Evolutionary conservation across 2,113 vertebrate species (phyloP).

Genomic region (Theristicus caerulescens): DNA sequence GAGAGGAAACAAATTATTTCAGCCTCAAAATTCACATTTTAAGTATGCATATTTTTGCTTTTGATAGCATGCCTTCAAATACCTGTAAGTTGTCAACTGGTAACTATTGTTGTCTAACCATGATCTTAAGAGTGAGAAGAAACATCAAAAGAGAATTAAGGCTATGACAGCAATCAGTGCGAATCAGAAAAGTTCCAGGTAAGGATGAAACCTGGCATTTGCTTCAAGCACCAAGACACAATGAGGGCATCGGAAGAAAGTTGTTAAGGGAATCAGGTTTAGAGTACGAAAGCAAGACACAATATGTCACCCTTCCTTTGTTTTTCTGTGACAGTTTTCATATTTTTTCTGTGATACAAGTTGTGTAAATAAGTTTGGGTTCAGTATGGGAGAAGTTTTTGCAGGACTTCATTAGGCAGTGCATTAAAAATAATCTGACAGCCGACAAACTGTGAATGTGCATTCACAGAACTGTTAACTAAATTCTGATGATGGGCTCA

Average conservation of each 20-base stretch:
- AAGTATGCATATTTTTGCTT: background rate
- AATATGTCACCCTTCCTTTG: background rate
- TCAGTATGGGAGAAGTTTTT: background rate
- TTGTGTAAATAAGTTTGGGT: background rate
- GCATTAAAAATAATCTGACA: background rate
- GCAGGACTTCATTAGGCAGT: background rate
- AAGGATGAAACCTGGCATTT: background rate
- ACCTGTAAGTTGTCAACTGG: background rate
- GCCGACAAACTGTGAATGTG: background rate
- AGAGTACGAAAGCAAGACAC: background rate
- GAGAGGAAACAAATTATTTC: background rate
- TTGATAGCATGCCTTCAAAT: background rate
- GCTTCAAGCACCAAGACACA: conserved; percentile 7
- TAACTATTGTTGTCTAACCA: background rate
- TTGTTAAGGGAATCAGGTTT: background rate
- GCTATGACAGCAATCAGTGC: background rate
- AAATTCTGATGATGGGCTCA: background rate
- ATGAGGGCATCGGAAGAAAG: background rate
- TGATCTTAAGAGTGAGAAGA: background rate
- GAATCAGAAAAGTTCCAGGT: background rate
- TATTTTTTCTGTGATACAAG: background rate
- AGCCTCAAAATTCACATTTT: background rate
- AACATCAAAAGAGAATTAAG: conserved; percentile 30
- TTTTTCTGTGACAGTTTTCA: background rate
- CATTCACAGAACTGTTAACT: background rate